These are phyloP conservation scores for Hemiscyllium ocellatum DNA, from an alignment of 2,113 vertebrate genomes.

Conservation along the genomic window DNA sequence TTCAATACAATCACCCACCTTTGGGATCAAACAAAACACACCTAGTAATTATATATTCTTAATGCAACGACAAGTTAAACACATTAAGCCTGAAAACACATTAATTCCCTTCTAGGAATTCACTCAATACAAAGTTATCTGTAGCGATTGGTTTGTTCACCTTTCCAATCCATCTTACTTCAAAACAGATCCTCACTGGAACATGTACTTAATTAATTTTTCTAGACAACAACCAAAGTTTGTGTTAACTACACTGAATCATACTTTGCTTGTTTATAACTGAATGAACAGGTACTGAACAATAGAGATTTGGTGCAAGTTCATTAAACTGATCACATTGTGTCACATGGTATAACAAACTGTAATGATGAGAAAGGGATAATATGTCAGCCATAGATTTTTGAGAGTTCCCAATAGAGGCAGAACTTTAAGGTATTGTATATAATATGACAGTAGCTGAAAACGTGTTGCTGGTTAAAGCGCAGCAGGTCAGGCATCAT, in stretches of 20 bases:
- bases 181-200: not conserved
- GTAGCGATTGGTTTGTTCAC: not conserved
- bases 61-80: not conserved
- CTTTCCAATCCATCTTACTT: not conserved
- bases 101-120: not conserved
- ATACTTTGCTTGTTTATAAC: not conserved
- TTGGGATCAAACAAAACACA: not conserved
- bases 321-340: not conserved
- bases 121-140: not conserved
- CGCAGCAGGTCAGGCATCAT: too few relatives aligned
- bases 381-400: not conserved
- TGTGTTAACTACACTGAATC: not conserved
- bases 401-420: not conserved
- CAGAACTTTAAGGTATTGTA: not conserved
- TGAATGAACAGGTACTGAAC: not conserved
- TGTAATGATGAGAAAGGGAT: not conserved
- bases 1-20: not conserved
- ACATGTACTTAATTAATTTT: not conserved
- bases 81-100: not conserved
- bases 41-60: not conserved
- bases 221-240: not conserved
- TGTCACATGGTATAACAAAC: not conserved
- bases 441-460: not conserved
- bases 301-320: too few relatives aligned
- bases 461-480: too few relatives aligned